phyloP scores from a whole-genome alignment of 2,797 vertebrate species.

The Poeciliopsis presidionis region DNA sequence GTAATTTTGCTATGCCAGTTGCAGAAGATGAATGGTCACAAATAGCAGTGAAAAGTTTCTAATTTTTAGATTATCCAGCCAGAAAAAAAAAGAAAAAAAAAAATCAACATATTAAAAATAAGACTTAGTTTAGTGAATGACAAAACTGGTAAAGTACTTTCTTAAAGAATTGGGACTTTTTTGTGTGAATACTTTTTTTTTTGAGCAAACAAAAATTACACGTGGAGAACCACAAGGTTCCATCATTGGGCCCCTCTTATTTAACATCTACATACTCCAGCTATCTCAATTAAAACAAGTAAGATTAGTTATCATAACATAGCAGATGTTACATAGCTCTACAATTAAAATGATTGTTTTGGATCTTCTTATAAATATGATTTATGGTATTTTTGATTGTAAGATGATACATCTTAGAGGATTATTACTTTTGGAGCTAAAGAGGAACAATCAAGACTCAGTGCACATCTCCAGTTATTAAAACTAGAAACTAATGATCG shows the following conservation, averaged over 20 bases:
- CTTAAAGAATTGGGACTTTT: background rate
- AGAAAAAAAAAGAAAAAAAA: background rate
- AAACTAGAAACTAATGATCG: background rate
- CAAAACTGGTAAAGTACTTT: background rate
- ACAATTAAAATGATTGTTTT: background rate
- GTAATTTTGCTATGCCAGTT: background rate
- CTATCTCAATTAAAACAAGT: background rate
- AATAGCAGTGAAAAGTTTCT: background rate
- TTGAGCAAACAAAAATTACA: background rate
- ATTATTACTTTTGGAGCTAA: background rate
- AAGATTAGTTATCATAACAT: background rate
- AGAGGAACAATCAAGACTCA: background rate
- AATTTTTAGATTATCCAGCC: background rate
- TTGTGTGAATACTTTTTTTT: background rate
- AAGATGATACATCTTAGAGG: background rate
- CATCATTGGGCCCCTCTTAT: background rate
- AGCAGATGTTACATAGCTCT: background rate
- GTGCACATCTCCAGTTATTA: no score
- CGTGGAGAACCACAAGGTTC: background rate
- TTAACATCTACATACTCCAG: background rate
- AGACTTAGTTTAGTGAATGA: background rate
- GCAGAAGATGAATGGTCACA: background rate
- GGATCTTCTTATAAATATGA: background rate
- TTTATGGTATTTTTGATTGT: background rate
- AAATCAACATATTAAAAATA: background rate